Percentiles rank a stretch among this genome's conserved stretches.
Evolutionary conservation across 53 echinoderm and acorn worm genomes (phyloP).

Genomic region (Arbacia lixula): DNA sequence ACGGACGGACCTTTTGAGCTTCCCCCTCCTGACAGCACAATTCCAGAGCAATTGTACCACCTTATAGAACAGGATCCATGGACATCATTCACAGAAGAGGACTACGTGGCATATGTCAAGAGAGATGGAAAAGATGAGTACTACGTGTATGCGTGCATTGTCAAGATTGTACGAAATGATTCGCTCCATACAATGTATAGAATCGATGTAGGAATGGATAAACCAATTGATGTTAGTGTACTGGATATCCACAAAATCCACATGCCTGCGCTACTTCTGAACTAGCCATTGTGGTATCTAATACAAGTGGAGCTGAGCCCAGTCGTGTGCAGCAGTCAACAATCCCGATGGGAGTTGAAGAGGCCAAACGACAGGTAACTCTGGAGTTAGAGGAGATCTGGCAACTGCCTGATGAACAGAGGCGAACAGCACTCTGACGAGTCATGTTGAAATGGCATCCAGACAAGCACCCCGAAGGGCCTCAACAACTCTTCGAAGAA

Average conservation of each 20-base stretch:
- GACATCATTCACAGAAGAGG: constrained; percentile 62
- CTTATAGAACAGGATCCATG: constrained; percentile 77
- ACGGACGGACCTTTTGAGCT: background rate
- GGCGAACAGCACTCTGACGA: constrained; percentile 35
- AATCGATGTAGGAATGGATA: constrained; percentile 1
- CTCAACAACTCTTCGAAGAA: constrained; percentile 30
- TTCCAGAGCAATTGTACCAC: constrained; percentile 65
- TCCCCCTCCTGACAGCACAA: constrained; percentile 54
- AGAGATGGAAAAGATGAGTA: constrained; percentile 36
- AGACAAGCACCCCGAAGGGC: constrained; percentile 57
- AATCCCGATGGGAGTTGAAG: constrained; percentile 20
- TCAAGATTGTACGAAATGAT: background rate
- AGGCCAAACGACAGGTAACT: constrained; percentile 37
- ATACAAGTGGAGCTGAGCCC: background rate
- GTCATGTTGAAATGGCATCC: constrained; percentile 65
- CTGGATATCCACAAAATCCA: constrained; percentile 41
- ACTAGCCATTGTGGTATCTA: background rate
- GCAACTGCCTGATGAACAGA: constrained; percentile 7
- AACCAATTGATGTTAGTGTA: constrained; percentile 13
- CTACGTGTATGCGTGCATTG: constrained; percentile 58
- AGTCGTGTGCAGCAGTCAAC: background rate
- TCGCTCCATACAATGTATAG: constrained; percentile 12
- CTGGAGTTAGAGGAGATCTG: constrained; percentile 52
- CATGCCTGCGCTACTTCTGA: constrained; percentile 1
- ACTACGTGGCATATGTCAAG: constrained; percentile 66